Conservation (phyloP, 2,888 invertebrate genomes). For the Argyresthia albistria region DNA sequence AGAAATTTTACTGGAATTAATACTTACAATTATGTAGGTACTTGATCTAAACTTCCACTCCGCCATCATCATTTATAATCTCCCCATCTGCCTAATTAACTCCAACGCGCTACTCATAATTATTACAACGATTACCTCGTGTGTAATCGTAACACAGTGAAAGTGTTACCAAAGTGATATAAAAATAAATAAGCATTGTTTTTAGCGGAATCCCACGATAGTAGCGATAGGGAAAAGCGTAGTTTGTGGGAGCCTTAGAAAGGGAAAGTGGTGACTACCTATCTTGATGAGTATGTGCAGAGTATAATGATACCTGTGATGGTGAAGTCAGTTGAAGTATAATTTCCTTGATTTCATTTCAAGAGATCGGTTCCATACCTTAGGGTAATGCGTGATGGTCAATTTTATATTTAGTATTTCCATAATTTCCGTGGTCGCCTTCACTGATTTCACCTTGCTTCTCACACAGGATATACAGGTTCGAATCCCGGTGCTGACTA, state of each 20-base stretch:
- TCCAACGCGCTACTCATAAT: conserved; percentile 20
- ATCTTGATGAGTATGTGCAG: not conserved
- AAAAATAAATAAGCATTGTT: conserved; percentile 56
- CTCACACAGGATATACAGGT: too few species aligned
- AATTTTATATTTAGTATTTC: too few species aligned
- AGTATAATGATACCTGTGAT: not conserved
- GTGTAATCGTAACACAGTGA: conserved; percentile 37
- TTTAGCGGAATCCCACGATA: conserved; percentile 55
- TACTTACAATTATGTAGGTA: too few species aligned
- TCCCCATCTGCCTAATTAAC: not conserved
- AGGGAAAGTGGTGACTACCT: conserved; percentile 54
- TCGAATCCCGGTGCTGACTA: too few species aligned
- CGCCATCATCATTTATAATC: not conserved
- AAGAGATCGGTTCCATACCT: too few species aligned
- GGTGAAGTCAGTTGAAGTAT: not conserved
- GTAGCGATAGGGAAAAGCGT: conserved; percentile 61
- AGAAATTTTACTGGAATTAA: too few species aligned
- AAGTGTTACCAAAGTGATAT: conserved; percentile 53
- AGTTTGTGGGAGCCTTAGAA: conserved; percentile 58
- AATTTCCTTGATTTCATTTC: too few species aligned
- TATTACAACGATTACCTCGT: conserved; percentile 35
- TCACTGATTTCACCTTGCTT: too few species aligned
- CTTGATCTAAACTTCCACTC: too few species aligned
- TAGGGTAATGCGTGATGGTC: too few species aligned
- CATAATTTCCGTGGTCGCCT: too few species aligned